Evolutionary conservation across 2,113 vertebrate genomes (phyloP), one percentile per base, ranked within the genome.

Genomic region (Ammodramus savannarum): DNA sequence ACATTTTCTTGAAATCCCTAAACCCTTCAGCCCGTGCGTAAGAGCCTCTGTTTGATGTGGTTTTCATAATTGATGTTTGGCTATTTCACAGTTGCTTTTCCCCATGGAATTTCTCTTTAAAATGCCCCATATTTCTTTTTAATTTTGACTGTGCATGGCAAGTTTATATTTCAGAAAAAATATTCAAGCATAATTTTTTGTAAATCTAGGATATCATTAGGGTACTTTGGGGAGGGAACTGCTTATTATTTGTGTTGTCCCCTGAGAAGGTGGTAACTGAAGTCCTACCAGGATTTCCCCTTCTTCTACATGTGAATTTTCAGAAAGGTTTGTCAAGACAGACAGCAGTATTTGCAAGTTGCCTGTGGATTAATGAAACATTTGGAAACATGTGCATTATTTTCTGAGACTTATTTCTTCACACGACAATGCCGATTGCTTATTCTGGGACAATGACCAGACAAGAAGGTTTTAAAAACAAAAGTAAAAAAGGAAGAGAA

Each of bases 11-110:
- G 73, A 84, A 81, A 78, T 95, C 95, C 88, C 77, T 92, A 92
- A 93, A 89, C 81, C 31, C 68, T 89, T 71, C 86, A 93, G 81
- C 79, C 52, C 0, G 0, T 87, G 84, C 89, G 75, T 80, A 81
- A 85, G 80, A 94, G 82, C 78, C 59, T 91, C 66, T 88, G 92
- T 82, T 96, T 84, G 77, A 86, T 95, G 69, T 92, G 83, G 74
- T 95, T 93, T 95, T 81, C 84, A 36, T 95, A 94, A 94, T 65
- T 93, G 89, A 92, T 94, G 84, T 94, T 96, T 93, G 90, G 65
- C 89, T 93, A 76, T 86, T 93, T 83, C 84, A 69, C 46, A 78
- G 76, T 75, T 91, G 85, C 73, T 85, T 93, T 89, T 94, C 85
- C 83, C 88, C 21, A 7, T 82, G 69, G 83, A 96, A 57, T 84